phyloP scores from a whole-genome alignment of 2,797 vertebrate species.

The Octomys mimax region DNA sequence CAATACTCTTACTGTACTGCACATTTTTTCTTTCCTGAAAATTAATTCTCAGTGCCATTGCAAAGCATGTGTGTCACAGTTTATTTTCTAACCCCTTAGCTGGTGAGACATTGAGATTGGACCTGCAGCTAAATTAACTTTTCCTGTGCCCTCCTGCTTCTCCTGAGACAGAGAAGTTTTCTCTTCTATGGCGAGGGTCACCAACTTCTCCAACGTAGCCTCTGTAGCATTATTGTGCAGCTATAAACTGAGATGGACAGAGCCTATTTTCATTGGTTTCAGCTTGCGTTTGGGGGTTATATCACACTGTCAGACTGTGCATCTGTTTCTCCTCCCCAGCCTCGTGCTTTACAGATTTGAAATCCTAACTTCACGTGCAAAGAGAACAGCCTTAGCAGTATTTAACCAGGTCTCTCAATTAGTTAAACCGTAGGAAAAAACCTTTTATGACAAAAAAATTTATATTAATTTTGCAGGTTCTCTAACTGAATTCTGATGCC shows the following conservation, averaged over 20 bases:
- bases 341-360: neutral
- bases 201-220: neutral
- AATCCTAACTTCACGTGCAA: neutral
- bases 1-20: neutral
- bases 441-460: neutral
- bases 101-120: neutral
- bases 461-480: neutral
- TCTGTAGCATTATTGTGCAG: neutral
- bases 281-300: neutral
- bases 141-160: neutral
- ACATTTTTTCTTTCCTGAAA: neutral
- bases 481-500: neutral
- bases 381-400: neutral
- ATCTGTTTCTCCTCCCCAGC: neutral
- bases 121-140: neutral
- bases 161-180: neutral
- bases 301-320: neutral
- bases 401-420: neutral
- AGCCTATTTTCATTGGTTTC: neutral
- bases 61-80: fast-evolving
- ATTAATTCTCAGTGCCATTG: neutral
- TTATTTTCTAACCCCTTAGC: neutral
- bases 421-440: neutral
- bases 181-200: neutral
- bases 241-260: neutral